A percentile compares a stretch with the other conserved stretches of the same genome.
Evolutionary conservation across 2,113 vertebrate species (phyloP).

Genomic region (Tyto alba): DNA sequence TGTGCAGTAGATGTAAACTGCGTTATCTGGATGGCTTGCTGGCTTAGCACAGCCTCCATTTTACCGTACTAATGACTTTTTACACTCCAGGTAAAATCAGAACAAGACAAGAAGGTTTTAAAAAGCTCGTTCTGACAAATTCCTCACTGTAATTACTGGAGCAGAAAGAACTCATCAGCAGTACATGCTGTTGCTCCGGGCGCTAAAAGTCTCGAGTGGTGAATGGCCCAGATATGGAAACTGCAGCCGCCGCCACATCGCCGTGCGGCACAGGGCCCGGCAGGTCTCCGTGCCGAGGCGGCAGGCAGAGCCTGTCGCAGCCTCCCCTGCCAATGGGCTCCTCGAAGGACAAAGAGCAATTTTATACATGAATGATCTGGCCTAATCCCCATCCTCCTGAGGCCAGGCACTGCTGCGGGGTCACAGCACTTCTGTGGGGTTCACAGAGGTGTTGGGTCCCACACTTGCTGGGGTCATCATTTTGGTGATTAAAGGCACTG

Average conservation of each 20-base stretch:
- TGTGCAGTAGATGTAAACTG: not conserved
- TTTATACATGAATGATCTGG: not conserved
- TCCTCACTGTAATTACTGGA: slow-evolving; percentile 64
- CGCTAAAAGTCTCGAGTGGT: slow-evolving; percentile 43
- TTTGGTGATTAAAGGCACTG: too few species aligned
- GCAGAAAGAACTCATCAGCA: slow-evolving; percentile 65
- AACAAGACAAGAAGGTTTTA: slow-evolving; percentile 48
- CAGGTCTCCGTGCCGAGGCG: not conserved
- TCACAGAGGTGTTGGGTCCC: accelerated
- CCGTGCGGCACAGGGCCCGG: not conserved
- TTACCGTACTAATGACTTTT: slow-evolving; percentile 45
- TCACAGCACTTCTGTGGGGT: not conserved
- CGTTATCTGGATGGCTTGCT: not conserved
- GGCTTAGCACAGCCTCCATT: not conserved
- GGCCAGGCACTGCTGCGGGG: not conserved
- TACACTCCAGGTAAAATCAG: slow-evolving; percentile 62
- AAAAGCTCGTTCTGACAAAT: slow-evolving; percentile 60
- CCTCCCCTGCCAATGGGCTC: not conserved
- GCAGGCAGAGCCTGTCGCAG: not conserved
- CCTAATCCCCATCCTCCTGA: accelerated
- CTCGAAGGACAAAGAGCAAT: not conserved
- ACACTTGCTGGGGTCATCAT: too few species aligned
- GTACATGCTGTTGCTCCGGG: slow-evolving; percentile 45
- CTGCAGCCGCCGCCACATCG: not conserved
- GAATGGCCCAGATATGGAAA: slow-evolving; percentile 58